Evolutionary conservation across 1,140 invertebrate species (phyloP).

Genomic region (Lordiphosa clarofinis): DNA sequence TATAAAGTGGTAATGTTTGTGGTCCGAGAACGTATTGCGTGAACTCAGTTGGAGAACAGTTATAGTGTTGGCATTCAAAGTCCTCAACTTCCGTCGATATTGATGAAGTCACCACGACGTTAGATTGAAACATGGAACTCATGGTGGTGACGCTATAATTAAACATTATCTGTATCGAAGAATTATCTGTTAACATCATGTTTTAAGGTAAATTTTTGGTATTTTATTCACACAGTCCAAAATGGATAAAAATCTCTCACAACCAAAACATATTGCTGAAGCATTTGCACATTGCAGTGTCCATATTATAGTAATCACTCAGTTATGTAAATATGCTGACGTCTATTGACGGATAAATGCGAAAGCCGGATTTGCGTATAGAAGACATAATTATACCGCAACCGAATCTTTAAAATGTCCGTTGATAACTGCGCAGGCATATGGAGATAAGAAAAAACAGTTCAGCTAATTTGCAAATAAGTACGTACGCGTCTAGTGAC

Average conservation of each 20-base stretch:
- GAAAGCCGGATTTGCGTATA: slow-evolving; percentile 27
- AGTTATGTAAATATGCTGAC: neutral
- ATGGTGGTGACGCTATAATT: neutral
- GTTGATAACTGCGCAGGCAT: slow-evolving; percentile 68
- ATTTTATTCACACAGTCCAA: neutral
- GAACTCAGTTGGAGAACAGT: slow-evolving; percentile 81
- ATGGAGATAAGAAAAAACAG: slow-evolving; percentile 59
- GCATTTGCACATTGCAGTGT: neutral
- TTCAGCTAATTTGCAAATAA: slow-evolving; percentile 53
- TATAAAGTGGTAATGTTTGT: slow-evolving; percentile 79
- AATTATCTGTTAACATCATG: neutral
- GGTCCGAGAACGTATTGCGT: slow-evolving; percentile 81
- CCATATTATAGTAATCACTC: neutral
- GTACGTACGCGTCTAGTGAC: too few species aligned
- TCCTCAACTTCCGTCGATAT: slow-evolving; percentile 26
- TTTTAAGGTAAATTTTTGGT: neutral
- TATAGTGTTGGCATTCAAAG: slow-evolving; percentile 74
- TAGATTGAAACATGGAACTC: slow-evolving; percentile 11
- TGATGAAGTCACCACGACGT: slow-evolving; percentile 8
- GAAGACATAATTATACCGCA: slow-evolving; percentile 39
- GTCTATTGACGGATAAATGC: slow-evolving; percentile 15
- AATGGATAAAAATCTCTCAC: neutral
- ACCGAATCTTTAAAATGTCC: slow-evolving; percentile 70
- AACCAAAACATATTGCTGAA: too few species aligned
- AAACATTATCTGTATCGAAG: neutral